Evolutionary conservation across 1,140 invertebrate species (phyloP).

Genomic region (Pogonomyrmex californicus): DNA sequence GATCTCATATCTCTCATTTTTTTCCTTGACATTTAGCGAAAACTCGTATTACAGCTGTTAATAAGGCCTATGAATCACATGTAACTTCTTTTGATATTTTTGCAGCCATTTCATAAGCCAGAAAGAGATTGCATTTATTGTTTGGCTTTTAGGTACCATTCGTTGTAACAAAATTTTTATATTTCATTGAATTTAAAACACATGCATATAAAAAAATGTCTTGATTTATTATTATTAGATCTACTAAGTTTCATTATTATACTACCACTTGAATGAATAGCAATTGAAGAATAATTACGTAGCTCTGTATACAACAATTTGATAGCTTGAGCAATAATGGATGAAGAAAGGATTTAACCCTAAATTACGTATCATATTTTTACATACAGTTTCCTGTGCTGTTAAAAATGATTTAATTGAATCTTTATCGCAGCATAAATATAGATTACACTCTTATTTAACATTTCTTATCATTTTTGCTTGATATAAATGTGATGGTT

Average conservation of each 20-base stretch:
- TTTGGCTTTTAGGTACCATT: not conserved
- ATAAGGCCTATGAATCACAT: not conserved
- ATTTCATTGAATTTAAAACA: not conserved
- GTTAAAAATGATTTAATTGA: not conserved
- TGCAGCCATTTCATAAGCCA: constrained; percentile 8
- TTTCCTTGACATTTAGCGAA: not conserved
- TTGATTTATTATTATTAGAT: not conserved
- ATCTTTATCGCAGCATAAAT: constrained; percentile 16
- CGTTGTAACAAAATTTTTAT: not conserved
- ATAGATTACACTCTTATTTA: not conserved
- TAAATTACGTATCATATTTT: constrained; percentile 4
- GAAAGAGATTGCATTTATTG: not conserved
- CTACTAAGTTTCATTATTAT: not conserved
- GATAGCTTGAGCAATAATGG: not conserved
- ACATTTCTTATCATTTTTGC: not conserved
- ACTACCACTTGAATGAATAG: constrained; percentile 6
- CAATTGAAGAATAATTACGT: not conserved
- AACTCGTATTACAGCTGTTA: not conserved
- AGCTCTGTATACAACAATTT: not conserved
- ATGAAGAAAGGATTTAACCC: constrained; percentile 2
- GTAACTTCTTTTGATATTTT: not conserved
- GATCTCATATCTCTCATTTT: too few relatives aligned
- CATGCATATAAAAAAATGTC: not conserved
- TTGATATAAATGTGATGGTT: not conserved
- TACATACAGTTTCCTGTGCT: not conserved